Conservation (phyloP, 2,797 vertebrate species). For the Perdix hodgsoniae region DNA sequence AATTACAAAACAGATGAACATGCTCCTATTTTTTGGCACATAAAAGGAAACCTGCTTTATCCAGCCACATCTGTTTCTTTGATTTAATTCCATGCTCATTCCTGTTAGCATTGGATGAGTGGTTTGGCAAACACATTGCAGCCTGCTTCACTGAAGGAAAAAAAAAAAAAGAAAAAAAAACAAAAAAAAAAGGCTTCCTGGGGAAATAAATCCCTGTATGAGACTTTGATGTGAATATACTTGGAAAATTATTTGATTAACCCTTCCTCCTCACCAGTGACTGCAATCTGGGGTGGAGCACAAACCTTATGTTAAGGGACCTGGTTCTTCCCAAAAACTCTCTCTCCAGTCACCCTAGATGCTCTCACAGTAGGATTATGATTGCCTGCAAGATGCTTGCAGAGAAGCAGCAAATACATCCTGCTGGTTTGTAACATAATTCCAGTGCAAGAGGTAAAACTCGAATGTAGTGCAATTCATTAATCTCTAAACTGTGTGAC, state of each 20-base stretch:
- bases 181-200: background rate
- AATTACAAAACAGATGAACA: background rate
- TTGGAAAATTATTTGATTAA: background rate
- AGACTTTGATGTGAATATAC: background rate
- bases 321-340: background rate
- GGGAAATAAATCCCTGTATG: background rate
- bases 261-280: background rate
- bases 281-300: background rate
- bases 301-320: background rate
- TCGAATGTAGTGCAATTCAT: background rate
- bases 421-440: conserved; percentile 3
- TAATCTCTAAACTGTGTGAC: background rate
- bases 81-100: conserved; percentile 1
- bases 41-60: conserved; percentile 32
- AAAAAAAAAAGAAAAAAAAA: background rate
- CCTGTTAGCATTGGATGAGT: background rate
- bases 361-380: background rate
- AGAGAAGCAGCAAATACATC: background rate
- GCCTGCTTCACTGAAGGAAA: background rate
- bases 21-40: background rate
- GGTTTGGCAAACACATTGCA: background rate
- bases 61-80: conserved; percentile 39
- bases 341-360: background rate
- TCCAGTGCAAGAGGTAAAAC: background rate
- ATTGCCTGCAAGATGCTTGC: background rate